Evolutionary conservation across 64 coral and sea anemone species (phyloP), one percentile per base, ranked within the genome.

Genomic region (Orbicella faveolata): DNA sequence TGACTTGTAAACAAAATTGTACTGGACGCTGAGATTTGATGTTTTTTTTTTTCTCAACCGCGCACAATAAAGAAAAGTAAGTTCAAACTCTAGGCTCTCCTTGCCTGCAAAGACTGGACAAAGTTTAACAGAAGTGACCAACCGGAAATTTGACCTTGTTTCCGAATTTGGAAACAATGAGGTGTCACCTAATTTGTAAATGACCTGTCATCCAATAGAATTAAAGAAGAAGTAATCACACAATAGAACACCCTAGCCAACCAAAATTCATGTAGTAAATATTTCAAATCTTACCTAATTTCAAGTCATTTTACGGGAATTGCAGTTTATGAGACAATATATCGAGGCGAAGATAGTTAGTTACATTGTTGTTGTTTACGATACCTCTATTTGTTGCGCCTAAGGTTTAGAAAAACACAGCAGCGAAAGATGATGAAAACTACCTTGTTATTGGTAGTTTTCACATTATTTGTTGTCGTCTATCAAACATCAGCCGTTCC

Each of bases 361-460:
- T 85, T 52, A 85, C 82, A 83, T 67, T 83, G 82, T 85, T 85
- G 82, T 63, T 81, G 54, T 85, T 85, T 85, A 85, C 65, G 63
- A 72, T 84, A 63, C 33, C 41, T 26, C 35, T 25, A 72, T 73
- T 72, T 73, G 82, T 25, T 70, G 21, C 63, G 41, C 82, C 65
- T 33, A 21, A 85, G 82, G 37, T 44, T 17, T 72, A 85, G 82
- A 19, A 44, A 55, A 63, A 85, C 59, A 85, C 13, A 25, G 65
- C 64, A 85, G 36, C 41, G 75, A 51, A 73, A 91, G 64, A 91
- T 84, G 82, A 91, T 91, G 89, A 91, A 54, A 39, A 84, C 89
- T 91, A 91, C 89, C 80, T 57, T 19, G 15, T 51, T 91, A 62
- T 91, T 74, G 89, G 89, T 91, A 91, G 89, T 91, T 84, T 91